These are phyloP conservation scores for Psilopogon haemacephalus DNA, from an alignment of 2,113 vertebrate species.

Conservation along the genomic window DNA sequence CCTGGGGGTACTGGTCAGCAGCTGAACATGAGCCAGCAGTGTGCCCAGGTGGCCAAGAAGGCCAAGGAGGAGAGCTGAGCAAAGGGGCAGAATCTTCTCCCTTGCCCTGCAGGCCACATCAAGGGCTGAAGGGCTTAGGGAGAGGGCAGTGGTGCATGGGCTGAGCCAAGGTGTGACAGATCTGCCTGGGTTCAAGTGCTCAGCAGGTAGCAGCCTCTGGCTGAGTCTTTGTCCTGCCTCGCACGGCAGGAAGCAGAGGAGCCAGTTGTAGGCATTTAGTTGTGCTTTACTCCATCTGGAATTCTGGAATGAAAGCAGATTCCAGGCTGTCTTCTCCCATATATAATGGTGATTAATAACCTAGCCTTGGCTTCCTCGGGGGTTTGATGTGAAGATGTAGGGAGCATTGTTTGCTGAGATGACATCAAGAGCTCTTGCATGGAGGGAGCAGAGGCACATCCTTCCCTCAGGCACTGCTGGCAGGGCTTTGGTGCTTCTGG, in stretches of 20 bases:
- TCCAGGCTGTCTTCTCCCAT: background rate
- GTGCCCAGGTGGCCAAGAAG: too few relatives aligned
- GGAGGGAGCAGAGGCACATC: background rate
- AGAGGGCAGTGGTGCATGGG: background rate
- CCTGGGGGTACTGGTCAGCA: too few relatives aligned
- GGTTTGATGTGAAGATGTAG: background rate
- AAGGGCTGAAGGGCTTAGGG: background rate
- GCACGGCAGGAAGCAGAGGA: background rate
- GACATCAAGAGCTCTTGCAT: background rate
- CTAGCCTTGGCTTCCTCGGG: background rate
- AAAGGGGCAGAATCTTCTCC: too few relatives aligned
- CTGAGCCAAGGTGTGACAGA: background rate
- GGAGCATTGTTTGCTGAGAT: background rate
- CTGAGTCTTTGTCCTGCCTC: background rate
- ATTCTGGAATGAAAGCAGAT: conserved; percentile 13
- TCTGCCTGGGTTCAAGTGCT: background rate
- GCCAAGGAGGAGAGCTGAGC: too few relatives aligned
- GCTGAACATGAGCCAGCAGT: too few relatives aligned
- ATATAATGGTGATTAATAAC: background rate
- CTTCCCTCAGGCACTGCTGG: background rate
- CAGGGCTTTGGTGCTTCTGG: background rate
- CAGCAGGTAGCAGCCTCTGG: background rate
- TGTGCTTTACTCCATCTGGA: background rate
- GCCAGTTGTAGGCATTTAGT: background rate
- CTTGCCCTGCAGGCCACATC: too few relatives aligned